Base-by-base conservation (phyloP, 2,888 invertebrate genomes). In the Melikaiella ostensackeni region DNA sequence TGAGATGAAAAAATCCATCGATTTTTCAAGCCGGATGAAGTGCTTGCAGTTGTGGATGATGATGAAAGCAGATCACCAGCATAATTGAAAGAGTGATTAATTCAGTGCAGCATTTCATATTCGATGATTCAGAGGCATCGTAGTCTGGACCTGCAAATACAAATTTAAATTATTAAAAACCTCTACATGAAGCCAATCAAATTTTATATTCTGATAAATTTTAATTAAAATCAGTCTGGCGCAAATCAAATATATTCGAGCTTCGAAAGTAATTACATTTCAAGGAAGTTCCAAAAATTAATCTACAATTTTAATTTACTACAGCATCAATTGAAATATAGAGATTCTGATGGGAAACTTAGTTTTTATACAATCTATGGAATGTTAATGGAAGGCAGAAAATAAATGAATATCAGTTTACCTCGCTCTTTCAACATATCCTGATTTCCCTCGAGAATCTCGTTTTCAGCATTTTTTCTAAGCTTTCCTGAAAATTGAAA, bases 351-450 rank as follows among this genome's bases (percentile, higher is more conserved):
- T 16, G 7, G 7, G 2, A 7, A 7, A n/a, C 19, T n/a, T 7
- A 50, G 46, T 50, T 50, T 50, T 8, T 50, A 50, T 50, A n/a
- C 2, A 50, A 50, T 64, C n/a, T 38, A 38, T 42, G 6, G 27
- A 66, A 66, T 24, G 24, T 16, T 66, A 24, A 46, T 66, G 9
- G 27, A 42, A 30, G 46, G 27, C 42, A 42, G 3, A 42, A 46
- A 66, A 46, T 46, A 8, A 70, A 50, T 50, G 11, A 57, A 74
- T 21, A 74, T 59, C 38, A 30, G 9, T 74, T 74, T 84, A 90
- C 91, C 90, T 87, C 88, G 85, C 77, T 91, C 91, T 79, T 91
- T 90, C 63, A 90, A 81, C 88, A 90, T 90, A 76, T 91, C 89
- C 77, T 90, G 91, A 83, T 89, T 90, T 77, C 90, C 91, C 76